phyloP scores from a whole-genome alignment of 2,888 invertebrate species.

The Loripinus fragilis region DNA sequence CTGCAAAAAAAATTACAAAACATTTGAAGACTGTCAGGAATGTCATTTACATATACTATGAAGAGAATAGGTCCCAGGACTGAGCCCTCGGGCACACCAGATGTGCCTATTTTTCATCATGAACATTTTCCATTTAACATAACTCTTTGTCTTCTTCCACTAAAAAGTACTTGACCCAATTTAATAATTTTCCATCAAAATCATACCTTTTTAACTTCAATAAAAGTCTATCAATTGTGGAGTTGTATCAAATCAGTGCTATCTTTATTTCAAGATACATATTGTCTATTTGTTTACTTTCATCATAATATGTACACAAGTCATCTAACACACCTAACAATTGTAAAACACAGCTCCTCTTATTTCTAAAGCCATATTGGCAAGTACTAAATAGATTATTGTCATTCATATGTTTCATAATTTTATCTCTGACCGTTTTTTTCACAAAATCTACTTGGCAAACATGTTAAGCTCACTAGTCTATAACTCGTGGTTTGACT shows the following conservation, averaged over 20 bases:
- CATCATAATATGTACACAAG: background rate
- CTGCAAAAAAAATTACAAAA: no score
- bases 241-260: conserved; percentile 15
- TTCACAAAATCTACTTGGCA: conserved; percentile 7
- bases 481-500: conserved; percentile 5
- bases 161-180: conserved; percentile 21
- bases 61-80: conserved; percentile 24
- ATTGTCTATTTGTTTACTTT: conserved; percentile 12
- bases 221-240: conserved; percentile 10
- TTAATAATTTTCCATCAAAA: conserved; percentile 1
- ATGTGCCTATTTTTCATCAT: conserved; percentile 23
- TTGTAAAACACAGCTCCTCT: conserved; percentile 10
- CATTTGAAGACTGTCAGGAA: no score
- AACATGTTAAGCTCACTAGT: conserved; percentile 18
- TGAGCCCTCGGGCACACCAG: conserved; percentile 25
- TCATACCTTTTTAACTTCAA: conserved; percentile 12
- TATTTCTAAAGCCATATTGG: conserved; percentile 25
- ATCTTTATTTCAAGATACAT: conserved; percentile 20
- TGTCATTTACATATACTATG: conserved; percentile 3
- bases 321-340: conserved; percentile 18
- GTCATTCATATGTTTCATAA: conserved; percentile 19
- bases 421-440: background rate
- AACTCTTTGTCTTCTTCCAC: conserved; percentile 1
- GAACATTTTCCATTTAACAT: conserved; percentile 19
- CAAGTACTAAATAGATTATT: conserved; percentile 21